These are phyloP conservation scores for Pogonomyrmex californicus DNA, from an alignment of 1,140 invertebrate species.

Conservation along the genomic window DNA sequence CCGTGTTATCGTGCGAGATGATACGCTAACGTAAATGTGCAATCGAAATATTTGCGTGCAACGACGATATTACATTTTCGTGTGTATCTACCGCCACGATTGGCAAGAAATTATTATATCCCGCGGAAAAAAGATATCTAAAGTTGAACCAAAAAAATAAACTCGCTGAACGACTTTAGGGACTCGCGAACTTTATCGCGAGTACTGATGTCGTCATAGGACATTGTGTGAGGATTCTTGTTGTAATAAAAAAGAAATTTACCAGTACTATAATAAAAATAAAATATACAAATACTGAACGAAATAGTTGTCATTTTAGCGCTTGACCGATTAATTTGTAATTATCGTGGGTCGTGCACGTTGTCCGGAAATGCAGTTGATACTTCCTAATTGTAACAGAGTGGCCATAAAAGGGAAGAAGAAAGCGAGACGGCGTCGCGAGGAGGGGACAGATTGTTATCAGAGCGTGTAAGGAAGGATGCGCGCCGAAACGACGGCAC, in stretches of 20 bases:
- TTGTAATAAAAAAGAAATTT: not conserved
- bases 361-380: not conserved
- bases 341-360: not conserved
- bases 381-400: slow-evolving; percentile 29
- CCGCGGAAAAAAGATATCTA: not conserved
- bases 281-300: not conserved
- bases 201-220: no score
- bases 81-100: not conserved
- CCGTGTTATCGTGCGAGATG: not conserved
- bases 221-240: no score
- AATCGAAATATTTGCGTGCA: not conserved
- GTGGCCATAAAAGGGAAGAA: not conserved
- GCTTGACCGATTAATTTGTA: not conserved
- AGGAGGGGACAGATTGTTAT: slow-evolving; percentile 36
- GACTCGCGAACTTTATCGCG: no score
- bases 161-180: no score
- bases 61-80: not conserved
- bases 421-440: slow-evolving; percentile 8
- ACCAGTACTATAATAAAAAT: not conserved
- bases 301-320: not conserved
- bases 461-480: slow-evolving; percentile 54
- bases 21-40: not conserved
- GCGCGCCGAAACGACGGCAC: not conserved
- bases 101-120: not conserved
- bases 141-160: not conserved